Conservation (phyloP, 2,797 vertebrate genomes). For the Peromyscus melanophrys region DNA sequence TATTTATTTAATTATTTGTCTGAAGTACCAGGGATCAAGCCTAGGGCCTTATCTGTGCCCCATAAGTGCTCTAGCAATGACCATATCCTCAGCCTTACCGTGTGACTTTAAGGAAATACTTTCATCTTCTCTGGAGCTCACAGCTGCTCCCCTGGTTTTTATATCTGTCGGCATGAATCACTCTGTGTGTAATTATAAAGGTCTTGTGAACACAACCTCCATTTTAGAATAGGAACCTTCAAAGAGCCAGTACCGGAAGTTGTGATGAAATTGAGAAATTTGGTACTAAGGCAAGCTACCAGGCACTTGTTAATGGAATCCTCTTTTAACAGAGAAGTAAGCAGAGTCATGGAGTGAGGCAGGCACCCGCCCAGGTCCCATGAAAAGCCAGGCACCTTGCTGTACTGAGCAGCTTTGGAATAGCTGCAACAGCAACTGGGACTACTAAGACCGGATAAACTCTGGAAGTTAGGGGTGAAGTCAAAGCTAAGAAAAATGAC, state of each 20-base stretch:
- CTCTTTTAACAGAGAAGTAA: background rate
- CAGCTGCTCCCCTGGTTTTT: background rate
- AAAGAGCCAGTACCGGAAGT: background rate
- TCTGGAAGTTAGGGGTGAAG: background rate
- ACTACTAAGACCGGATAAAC: background rate
- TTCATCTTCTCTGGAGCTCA: slow-evolving; percentile 18
- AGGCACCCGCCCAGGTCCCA: background rate
- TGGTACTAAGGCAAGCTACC: background rate
- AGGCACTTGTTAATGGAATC: background rate
- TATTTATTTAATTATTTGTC: background rate
- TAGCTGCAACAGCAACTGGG: background rate
- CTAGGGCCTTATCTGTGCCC: too few species aligned
- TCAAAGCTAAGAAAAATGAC: background rate
- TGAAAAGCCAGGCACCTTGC: background rate
- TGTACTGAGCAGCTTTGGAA: background rate
- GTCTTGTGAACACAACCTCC: background rate
- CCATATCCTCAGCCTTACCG: background rate
- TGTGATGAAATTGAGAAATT: background rate
- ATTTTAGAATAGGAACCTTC: slow-evolving; percentile 31
- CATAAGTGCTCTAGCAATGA: background rate
- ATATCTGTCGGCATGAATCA: background rate
- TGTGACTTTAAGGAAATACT: background rate
- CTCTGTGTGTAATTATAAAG: background rate
- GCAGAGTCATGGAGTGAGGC: background rate
- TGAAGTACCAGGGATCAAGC: background rate